Conservation (phyloP, 2,888 invertebrate species). For the Lycia hirtaria region DNA sequence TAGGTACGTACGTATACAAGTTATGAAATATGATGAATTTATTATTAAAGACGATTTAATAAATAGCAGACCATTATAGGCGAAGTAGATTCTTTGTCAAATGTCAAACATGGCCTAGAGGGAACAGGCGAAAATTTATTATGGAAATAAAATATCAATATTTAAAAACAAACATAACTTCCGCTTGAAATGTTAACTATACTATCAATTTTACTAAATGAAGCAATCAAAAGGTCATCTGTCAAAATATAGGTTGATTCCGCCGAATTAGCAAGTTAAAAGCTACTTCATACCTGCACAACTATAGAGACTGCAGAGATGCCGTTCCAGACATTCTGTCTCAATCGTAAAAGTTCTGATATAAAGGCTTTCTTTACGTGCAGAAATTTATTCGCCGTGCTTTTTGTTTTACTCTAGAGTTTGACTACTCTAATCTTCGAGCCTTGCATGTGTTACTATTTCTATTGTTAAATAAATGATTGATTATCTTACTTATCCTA, state of each 20-base stretch:
- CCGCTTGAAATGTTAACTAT: conserved; percentile 36
- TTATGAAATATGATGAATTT: no score
- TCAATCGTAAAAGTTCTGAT: no score
- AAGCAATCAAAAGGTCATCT: conserved; percentile 44
- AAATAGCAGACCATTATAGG: no score
- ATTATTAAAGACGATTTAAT: neutral
- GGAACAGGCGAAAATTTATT: conserved; percentile 1
- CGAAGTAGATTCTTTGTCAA: neutral
- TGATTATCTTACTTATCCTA: no score
- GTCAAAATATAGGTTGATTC: conserved; percentile 44
- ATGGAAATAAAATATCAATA: conserved; percentile 14
- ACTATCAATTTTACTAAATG: conserved; percentile 39
- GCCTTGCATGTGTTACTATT: no score
- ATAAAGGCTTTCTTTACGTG: no score
- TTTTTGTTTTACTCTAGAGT: no score
- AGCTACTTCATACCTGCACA: conserved; percentile 5
- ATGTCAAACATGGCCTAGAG: conserved; percentile 18
- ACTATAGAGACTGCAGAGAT: neutral
- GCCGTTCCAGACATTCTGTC: neutral
- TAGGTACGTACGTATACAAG: no score
- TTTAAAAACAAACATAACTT: conserved; percentile 26
- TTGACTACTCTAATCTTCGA: no score
- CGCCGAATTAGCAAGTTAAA: conserved; percentile 32
- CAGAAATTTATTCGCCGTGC: no score
- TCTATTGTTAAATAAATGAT: no score